Conservation (phyloP, 2,888 invertebrate genomes). For the Lepidocyrtinus sp. region DNA sequence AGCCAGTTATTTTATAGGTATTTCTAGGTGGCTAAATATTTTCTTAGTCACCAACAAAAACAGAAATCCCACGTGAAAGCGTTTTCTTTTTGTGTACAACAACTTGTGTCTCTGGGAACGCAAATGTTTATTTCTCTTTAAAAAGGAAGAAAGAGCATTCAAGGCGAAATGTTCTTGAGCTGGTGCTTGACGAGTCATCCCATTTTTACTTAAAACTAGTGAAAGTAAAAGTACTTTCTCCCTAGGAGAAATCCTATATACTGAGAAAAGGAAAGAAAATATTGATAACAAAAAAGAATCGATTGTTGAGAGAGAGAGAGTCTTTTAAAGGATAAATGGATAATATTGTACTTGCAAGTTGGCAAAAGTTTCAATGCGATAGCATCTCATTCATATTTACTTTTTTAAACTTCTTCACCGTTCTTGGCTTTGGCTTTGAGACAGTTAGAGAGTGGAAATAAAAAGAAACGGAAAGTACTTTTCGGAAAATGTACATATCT, state of each 20-base stretch:
- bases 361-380: neutral
- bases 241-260: conserved; percentile 48
- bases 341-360: neutral
- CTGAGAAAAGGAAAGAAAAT: neutral
- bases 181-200: conserved; percentile 23
- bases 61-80: neutral
- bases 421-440: conserved; percentile 24
- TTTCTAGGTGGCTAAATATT: neutral
- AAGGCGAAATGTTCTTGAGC: neutral
- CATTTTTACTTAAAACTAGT: conserved; percentile 3
- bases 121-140: neutral
- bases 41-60: conserved; percentile 3
- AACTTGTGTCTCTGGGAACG: too few relatives aligned
- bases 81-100: neutral
- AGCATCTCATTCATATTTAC: conserved; percentile 1
- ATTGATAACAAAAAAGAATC: conserved; percentile 19
- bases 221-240: conserved; percentile 1
- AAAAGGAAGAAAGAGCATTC: neutral
- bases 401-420: neutral
- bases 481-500: too few relatives aligned
- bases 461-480: too few relatives aligned
- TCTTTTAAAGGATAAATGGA: conserved; percentile 12
- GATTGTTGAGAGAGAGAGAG: conserved; percentile 27
- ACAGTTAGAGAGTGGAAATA: neutral
- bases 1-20: neutral